Evolutionary conservation across 2,113 vertebrate genomes (phyloP), one percentile per base, ranked within the genome.

Genomic region (Scytalopus superciliaris): DNA sequence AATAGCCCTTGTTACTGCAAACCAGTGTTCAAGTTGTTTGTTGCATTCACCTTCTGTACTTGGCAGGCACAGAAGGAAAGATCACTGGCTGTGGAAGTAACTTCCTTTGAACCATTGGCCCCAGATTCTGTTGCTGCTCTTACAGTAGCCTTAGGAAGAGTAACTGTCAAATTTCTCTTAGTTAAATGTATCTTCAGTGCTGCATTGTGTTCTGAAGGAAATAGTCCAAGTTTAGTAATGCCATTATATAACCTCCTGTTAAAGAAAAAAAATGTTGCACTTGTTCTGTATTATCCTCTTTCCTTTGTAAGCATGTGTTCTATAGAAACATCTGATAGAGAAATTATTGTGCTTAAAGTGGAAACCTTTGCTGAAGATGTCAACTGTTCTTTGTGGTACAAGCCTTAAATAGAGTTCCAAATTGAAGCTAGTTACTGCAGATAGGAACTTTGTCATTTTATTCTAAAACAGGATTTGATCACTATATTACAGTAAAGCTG

Each of bases 21-120:
- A 81, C 18, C 42, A 59, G 5, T 5, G 9, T 63, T 53, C 9
- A 39, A 57, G 42, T 30, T 84, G 42, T 30, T 84, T 77, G n/a
- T 64, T 82, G 40, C 52, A 27, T 78, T 69, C 15, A 10, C 27
- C 35, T 70, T 67, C 53, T 44, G n/a, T 57, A 30, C 35, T 86
- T 79, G 30, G 60, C 76, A 92, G 82, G 59, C 47, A n/a, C 35
- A 55, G 40, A 79, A 31, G 28, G 33, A 49, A 75, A 76, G 67
- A 62, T 23, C 75, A 67, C 50, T 19, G 14, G 74, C 66, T 57
- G 56, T 75, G 75, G 80, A 73, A 88, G 69, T 14, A n/a, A 42
- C 79, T 94, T 85, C 90, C 74, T 85, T 28, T 85, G 77, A 79
- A 76, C 86, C 57, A 67, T 67, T 95, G 89, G 80, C 80, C 86